phyloP scores from a whole-genome alignment of 2,113 vertebrate genomes.

The Sapayoa aenigma region DNA sequence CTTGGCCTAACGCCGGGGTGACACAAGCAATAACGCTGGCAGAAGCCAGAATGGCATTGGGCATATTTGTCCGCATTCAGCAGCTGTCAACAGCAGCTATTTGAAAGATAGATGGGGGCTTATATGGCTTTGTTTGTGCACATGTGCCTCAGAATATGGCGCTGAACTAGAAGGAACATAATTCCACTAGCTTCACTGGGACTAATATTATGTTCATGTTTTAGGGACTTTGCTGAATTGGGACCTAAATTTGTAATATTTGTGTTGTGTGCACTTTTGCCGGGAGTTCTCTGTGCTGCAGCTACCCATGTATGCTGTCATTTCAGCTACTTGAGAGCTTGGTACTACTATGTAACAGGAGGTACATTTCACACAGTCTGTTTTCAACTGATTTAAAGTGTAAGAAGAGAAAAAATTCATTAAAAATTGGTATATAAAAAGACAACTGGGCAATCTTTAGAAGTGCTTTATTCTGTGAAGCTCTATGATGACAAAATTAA shows the following conservation, averaged over 20 bases:
- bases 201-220: not conserved
- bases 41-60: constrained; percentile 28
- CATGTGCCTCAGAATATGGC: not conserved
- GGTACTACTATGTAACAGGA: not conserved
- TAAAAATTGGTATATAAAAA: not conserved
- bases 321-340: not conserved
- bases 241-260: not conserved
- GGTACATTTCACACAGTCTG: not conserved
- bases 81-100: constrained; percentile 42
- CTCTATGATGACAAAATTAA: not conserved
- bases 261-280: not conserved
- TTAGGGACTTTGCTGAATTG: not conserved
- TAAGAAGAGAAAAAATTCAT: not conserved
- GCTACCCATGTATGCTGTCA: not conserved
- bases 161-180: not conserved
- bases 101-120: constrained; percentile 27
- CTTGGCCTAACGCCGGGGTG: constrained; percentile 30
- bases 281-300: not conserved
- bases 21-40: not conserved
- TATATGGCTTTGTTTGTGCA: constrained; percentile 26
- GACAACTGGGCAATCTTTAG: not conserved
- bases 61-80: constrained; percentile 1
- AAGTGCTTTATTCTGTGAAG: not conserved
- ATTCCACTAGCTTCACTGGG: constrained; percentile 37
- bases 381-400: not conserved